Evolutionary conservation across 2,797 vertebrate genomes (phyloP), one percentile per base, ranked within the genome.

Genomic region (Scarus forsteni): DNA sequence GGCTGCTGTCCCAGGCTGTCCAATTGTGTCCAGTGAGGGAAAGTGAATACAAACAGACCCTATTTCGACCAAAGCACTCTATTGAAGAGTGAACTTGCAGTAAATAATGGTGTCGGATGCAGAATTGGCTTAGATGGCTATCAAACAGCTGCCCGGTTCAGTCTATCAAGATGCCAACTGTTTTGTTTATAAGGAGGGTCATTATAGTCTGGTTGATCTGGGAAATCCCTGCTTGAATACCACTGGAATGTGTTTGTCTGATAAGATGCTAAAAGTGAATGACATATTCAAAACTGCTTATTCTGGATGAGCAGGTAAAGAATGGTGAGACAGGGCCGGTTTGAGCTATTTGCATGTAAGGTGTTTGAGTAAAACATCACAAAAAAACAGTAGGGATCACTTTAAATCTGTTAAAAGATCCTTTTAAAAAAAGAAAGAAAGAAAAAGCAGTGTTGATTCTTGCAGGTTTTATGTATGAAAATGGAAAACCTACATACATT

Each of bases 1-100:
- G 88, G 81, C 78, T 78, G 64, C 66, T 48, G 70, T 87, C 82
- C 82, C 75, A 60, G 59, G 55, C 71, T 73, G 69, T 77, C 83
- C 70, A 54, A 52, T 27, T 38, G 58, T 66, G 73, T 73, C 80
- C 44, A 58, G 75, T 65, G 64, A 68, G 66, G 52, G 75, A 84
- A 83, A 66, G 54, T 69, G 53, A 16, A 66, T 66, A 50, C 75
- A 54, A 58, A 67, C 40, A 13, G n/a, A 59, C 44, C 64, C 65
- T 75, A 77, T 81, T 70, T 44, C 74, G 62, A 16, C 15, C 13
- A 42, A 35, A 54, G 15, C 53, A 27, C 38, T 27, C 48, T 49
- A 44, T 54, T 76, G 44, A 36, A 13, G 38, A 61, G 49, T 52
- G 44, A 51, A 56, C 48, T 12, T 16, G 16, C 7, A 36, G 39